These are phyloP conservation scores for Procambarus clarkii DNA, from an alignment of 1,140 invertebrate species.

Conservation along the genomic window DNA sequence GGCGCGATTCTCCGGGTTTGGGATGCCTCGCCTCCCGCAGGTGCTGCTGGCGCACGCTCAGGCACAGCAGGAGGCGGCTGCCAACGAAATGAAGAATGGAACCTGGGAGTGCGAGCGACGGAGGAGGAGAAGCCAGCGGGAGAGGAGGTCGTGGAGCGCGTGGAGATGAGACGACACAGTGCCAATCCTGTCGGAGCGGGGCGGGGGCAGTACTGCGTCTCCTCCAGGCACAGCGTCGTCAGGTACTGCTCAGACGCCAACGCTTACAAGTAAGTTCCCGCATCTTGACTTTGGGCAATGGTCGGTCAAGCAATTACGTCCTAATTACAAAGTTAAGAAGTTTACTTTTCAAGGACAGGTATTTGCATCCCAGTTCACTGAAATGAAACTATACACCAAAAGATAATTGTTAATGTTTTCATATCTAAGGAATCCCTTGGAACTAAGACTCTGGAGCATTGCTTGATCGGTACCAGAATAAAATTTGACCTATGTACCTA, in stretches of 20 bases:
- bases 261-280: constrained; percentile 55
- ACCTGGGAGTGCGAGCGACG: background rate
- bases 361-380: no score
- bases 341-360: no score
- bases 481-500: no score
- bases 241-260: constrained; percentile 47
- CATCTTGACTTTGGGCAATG: no score
- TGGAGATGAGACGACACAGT: constrained; percentile 27
- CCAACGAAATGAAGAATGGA: constrained; percentile 46
- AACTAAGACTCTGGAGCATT: no score
- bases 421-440: no score
- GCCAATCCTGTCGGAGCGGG: background rate
- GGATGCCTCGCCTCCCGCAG: constrained; percentile 62
- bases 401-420: no score
- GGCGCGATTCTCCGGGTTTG: constrained; percentile 69
- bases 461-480: no score
- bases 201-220: constrained; percentile 41
- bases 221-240: constrained; percentile 55
- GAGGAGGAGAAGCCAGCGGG: background rate
- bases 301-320: no score
- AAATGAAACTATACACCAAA: no score
- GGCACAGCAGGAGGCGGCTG: constrained; percentile 57
- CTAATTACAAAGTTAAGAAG: no score
- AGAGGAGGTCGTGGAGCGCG: constrained; percentile 9
- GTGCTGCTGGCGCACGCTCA: constrained; percentile 60